Conservation (phyloP, 2,113 vertebrate species). For the Crotalus tigris region DNA sequence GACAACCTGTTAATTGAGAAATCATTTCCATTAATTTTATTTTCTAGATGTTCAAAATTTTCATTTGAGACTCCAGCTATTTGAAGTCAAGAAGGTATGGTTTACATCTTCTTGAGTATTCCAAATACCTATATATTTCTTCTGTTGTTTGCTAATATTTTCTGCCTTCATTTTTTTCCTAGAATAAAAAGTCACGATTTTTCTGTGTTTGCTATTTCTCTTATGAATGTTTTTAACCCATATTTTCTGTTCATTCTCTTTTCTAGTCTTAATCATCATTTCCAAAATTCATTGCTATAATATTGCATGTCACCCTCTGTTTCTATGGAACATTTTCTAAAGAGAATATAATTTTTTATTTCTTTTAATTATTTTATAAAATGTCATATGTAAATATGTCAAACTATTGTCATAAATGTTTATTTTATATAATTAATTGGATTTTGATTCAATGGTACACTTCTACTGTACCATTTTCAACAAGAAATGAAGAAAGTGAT, state of each 20-base stretch:
- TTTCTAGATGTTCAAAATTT: not conserved
- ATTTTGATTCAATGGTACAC: not conserved
- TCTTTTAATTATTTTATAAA: not conserved
- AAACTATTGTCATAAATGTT: not conserved
- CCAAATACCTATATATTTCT: not conserved
- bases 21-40: not conserved
- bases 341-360: not conserved
- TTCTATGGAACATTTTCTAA: not conserved
- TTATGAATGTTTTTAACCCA: not conserved
- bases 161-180: not conserved
- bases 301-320: not conserved
- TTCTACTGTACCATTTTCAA: not conserved
- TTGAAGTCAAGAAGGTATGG: not conserved
- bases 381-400: not conserved
- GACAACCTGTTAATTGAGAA: not conserved
- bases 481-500: not conserved
- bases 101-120: not conserved
- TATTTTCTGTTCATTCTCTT: not conserved
- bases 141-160: not conserved
- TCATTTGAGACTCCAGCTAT: not conserved
- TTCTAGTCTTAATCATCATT: not conserved
- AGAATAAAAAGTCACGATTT: not conserved
- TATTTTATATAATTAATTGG: not conserved
- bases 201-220: not conserved
- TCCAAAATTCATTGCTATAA: not conserved